Conservation (phyloP, 2,113 vertebrate genomes). For the Chamaetylas fuelleborni region DNA sequence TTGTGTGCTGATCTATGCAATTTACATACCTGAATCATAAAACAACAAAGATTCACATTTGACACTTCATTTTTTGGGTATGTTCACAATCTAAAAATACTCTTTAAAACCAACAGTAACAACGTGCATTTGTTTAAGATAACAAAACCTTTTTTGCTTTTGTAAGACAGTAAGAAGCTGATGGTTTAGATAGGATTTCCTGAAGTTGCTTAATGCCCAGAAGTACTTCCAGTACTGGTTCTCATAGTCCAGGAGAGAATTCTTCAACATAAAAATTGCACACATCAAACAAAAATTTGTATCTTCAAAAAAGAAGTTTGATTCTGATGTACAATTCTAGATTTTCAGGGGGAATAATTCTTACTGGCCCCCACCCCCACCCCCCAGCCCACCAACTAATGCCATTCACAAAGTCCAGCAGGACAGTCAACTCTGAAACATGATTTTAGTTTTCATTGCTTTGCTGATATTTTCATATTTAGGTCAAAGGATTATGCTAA, state of each 20-base stretch:
- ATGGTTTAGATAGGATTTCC: not conserved
- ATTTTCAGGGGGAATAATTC: fast-evolving
- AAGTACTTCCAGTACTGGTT: not conserved
- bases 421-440: not conserved
- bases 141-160: not conserved
- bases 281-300: not conserved
- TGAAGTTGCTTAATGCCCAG: not conserved
- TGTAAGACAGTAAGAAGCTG: not conserved
- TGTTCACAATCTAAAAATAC: not conserved
- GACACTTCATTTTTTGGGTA: not conserved
- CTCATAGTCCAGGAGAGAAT: not conserved
- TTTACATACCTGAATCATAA: not conserved
- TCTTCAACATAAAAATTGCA: not conserved
- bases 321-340: not conserved
- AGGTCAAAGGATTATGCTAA: not conserved
- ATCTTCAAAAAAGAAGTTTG: not conserved
- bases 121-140: not conserved
- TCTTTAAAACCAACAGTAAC: not conserved
- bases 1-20: not conserved
- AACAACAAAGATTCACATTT: not conserved
- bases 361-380: fast-evolving
- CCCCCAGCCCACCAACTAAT: not conserved
- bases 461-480: not conserved
- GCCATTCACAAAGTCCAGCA: not conserved
- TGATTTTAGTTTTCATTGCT: not conserved